phyloP scores from a whole-genome alignment of 2,888 invertebrate species.

The Phyllotreta cruciferae region DNA sequence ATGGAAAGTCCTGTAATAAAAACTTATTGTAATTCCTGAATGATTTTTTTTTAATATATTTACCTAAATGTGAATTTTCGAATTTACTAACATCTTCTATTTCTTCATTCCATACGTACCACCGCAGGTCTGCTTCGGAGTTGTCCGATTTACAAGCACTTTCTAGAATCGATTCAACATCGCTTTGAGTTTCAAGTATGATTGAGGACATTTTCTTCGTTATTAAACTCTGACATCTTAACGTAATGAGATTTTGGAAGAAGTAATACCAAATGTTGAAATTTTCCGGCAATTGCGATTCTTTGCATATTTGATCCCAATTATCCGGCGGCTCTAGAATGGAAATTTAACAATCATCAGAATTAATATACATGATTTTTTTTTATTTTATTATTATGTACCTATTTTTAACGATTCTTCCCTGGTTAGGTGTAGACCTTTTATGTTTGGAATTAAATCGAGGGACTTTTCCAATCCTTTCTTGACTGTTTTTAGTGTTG shows the following conservation, averaged over 20 bases:
- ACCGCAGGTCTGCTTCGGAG: constrained; percentile 65
- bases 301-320: constrained; percentile 70
- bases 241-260: constrained; percentile 77
- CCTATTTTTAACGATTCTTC: constrained; percentile 72
- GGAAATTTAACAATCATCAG: background rate
- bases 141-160: constrained; percentile 40
- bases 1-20: constrained; percentile 64
- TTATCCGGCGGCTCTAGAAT: constrained; percentile 66
- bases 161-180: constrained; percentile 65
- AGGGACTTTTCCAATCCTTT: constrained; percentile 67
- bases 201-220: constrained; percentile 54
- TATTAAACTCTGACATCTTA: constrained; percentile 70
- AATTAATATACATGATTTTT: constrained; percentile 6
- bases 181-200: constrained; percentile 59
- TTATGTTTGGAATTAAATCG: constrained; percentile 72
- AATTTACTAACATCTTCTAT: constrained; percentile 61
- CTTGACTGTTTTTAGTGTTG: constrained; percentile 66
- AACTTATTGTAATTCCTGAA: background rate
- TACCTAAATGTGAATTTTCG: constrained; percentile 56
- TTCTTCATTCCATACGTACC: constrained; percentile 79
- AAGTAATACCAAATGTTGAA: constrained; percentile 75
- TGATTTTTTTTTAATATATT: constrained; percentile 7
- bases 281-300: constrained; percentile 64
- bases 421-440: constrained; percentile 75
- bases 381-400: constrained; percentile 50